A percentile compares a stretch with the other conserved stretches of the same genome.
phyloP scores from a whole-genome alignment of 1,140 invertebrate genomes.

The Anastrepha ludens region DNA sequence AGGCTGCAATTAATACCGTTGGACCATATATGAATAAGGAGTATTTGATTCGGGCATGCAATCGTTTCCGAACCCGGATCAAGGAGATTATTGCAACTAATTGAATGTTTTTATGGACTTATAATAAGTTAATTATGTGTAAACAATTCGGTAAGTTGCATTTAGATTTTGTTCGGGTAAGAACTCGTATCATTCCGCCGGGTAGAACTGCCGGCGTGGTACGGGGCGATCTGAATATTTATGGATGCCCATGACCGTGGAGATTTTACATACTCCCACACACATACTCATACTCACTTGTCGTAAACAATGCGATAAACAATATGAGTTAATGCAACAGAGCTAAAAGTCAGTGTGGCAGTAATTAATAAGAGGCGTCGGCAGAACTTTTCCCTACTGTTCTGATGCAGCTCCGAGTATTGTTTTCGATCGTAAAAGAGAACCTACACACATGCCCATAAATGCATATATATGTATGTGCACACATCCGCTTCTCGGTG shows the following conservation, averaged over 20 bases:
- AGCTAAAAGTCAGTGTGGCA: neutral
- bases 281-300: neutral
- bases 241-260: constrained; percentile 3
- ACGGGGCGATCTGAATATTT: neutral
- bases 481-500: neutral
- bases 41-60: no score
- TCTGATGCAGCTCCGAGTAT: neutral
- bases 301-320: neutral
- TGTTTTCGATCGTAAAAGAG: constrained; percentile 9
- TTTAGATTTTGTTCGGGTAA: no score
- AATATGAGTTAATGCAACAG: constrained; percentile 5
- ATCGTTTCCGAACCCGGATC: no score
- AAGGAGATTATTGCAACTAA: no score
- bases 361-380: constrained; percentile 34
- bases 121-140: no score
- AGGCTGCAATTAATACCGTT: no score
- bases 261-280: neutral
- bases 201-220: no score
- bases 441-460: neutral
- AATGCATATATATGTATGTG: neutral
- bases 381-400: neutral
- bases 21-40: no score
- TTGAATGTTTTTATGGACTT: no score
- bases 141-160: no score
- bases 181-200: no score